These are phyloP conservation scores for Ceratosolen fusciceps DNA, from an alignment of 1,140 invertebrate genomes.

Conservation along the genomic window DNA sequence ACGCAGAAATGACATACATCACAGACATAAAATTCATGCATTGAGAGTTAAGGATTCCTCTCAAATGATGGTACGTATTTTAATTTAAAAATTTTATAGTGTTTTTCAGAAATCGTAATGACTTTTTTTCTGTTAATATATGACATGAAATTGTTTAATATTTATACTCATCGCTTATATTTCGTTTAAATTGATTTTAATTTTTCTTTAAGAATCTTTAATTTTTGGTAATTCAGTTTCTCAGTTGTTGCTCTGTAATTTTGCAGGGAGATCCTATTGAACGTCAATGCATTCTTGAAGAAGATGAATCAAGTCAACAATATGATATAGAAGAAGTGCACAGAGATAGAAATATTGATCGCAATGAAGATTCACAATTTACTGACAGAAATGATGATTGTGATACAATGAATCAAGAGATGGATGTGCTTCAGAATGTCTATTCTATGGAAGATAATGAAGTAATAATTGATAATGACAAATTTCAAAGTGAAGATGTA, in stretches of 20 bases:
- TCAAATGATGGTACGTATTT: constrained; percentile 41
- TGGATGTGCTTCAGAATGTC: constrained; percentile 41
- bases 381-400: constrained; percentile 53
- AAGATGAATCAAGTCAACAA: constrained; percentile 42
- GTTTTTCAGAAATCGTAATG: background rate
- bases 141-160: no score
- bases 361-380: constrained; percentile 35
- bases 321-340: constrained; percentile 13
- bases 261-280: constrained; percentile 52
- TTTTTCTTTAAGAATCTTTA: no score
- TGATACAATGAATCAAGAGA: constrained; percentile 50
- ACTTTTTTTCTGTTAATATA: background rate
- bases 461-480: constrained; percentile 35
- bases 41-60: constrained; percentile 11
- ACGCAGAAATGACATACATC: background rate
- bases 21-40: background rate
- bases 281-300: constrained; percentile 56
- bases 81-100: background rate
- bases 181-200: no score
- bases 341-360: constrained; percentile 4
- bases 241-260: constrained; percentile 36
- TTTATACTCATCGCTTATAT: no score
- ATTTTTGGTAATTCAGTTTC: background rate
- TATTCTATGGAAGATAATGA: constrained; percentile 32
- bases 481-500: constrained; percentile 40